Conservation (phyloP, 2,113 vertebrate species). For the Rhea pennata region DNA sequence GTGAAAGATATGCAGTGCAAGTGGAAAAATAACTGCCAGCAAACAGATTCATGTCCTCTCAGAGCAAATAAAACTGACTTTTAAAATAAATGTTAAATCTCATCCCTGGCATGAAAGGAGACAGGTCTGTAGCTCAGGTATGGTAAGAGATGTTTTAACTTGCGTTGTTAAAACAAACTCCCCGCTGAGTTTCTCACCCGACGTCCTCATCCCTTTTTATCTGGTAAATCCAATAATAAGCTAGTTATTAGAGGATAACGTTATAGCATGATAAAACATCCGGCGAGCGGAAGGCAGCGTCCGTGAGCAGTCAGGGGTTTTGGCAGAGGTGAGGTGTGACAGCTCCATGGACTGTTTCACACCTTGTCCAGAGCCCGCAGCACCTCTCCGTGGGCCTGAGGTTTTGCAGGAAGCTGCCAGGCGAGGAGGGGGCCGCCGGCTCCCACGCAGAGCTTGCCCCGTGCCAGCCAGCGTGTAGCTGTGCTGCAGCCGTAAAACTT, state of each 20-base stretch:
- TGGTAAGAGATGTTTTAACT: slow-evolving; percentile 17
- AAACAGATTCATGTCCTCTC: not conserved
- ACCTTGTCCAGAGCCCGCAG: not conserved
- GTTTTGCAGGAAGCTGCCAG: not conserved
- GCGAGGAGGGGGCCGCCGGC: fast-evolving
- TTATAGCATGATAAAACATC: not conserved
- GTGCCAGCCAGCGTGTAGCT: fast-evolving
- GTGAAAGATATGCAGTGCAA: not conserved
- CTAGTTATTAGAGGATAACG: slow-evolving; percentile 35
- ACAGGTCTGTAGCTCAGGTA: not conserved
- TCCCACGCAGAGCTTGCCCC: not conserved
- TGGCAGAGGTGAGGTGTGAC: not conserved
- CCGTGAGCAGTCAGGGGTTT: slow-evolving; percentile 3
- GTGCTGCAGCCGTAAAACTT: fast-evolving
- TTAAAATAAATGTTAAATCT: slow-evolving; percentile 56
- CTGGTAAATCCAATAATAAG: slow-evolving; percentile 29
- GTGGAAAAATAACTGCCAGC: slow-evolving; percentile 55
- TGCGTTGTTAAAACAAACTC: not conserved
- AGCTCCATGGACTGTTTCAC: not conserved
- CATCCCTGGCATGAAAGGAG: not conserved
- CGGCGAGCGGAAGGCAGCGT: not conserved
- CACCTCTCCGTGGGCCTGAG: fast-evolving
- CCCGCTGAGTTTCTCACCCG: not conserved
- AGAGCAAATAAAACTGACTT: slow-evolving; percentile 57
- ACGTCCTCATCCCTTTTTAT: not conserved